Percentiles rank a stretch among this genome's conserved stretches.
These are phyloP conservation scores for Canis aureus DNA, from an alignment of 2,113 vertebrate genomes.

Conservation along the genomic window DNA sequence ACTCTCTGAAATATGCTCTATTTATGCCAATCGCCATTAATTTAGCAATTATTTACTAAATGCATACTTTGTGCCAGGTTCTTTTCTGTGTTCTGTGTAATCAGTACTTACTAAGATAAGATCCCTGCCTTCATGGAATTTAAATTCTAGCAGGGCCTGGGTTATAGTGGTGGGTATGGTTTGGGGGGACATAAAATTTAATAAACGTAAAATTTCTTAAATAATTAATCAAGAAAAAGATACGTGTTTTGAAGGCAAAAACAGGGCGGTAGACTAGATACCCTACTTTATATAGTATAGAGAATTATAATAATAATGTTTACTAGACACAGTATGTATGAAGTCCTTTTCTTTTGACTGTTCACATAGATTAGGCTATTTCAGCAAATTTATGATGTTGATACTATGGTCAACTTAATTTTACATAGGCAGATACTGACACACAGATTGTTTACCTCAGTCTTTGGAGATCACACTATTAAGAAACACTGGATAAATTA, in stretches of 20 bases:
- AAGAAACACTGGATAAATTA: conserved; percentile 89
- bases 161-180: background rate
- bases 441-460: background rate
- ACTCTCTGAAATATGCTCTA: background rate
- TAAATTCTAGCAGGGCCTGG: background rate
- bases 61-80: background rate
- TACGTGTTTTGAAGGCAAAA: background rate
- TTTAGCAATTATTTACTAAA: conserved; percentile 1
- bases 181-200: conserved; percentile 23
- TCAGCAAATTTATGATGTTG: background rate
- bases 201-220: background rate
- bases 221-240: background rate
- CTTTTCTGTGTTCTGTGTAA: background rate
- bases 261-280: background rate
- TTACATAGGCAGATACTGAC: background rate
- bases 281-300: background rate
- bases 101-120: background rate
- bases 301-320: background rate
- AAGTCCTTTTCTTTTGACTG: background rate
- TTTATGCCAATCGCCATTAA: background rate
- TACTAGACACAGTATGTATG: background rate
- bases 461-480: background rate
- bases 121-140: background rate
- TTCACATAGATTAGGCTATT: background rate
- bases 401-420: background rate